Percentiles rank a stretch among this genome's conserved stretches.
Evolutionary conservation across 2,888 invertebrate species (phyloP).

Genomic region (Drosophila percnosoma): DNA sequence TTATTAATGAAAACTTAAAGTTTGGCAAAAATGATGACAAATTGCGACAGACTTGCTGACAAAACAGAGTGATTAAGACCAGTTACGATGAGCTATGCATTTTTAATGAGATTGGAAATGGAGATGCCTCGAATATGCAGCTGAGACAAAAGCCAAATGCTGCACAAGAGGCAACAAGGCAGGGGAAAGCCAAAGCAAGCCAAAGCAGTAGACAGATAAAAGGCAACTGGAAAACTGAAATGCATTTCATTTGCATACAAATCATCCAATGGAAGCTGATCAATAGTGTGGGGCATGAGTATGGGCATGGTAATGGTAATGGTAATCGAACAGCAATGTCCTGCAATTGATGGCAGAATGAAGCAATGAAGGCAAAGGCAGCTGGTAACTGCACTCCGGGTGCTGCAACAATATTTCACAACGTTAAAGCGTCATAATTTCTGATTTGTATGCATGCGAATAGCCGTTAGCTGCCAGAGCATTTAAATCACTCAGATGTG

Average conservation of each 20-base stretch:
- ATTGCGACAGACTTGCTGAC: constrained; percentile 45
- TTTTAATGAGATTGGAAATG: constrained; percentile 47
- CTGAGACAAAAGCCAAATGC: constrained; percentile 36
- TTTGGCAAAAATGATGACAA: constrained; percentile 43
- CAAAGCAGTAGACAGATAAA: constrained; percentile 12
- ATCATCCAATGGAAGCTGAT: constrained; percentile 48
- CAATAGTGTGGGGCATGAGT: background rate
- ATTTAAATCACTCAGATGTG: constrained; percentile 66
- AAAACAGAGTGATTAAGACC: constrained; percentile 23
- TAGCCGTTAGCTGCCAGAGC: constrained; percentile 34
- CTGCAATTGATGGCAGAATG: constrained; percentile 29
- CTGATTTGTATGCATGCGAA: constrained; percentile 60
- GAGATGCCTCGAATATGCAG: constrained; percentile 22
- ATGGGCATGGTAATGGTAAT: constrained; percentile 10
- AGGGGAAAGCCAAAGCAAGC: constrained; percentile 1
- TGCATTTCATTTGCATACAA: constrained; percentile 61
- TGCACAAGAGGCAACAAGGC: constrained; percentile 34
- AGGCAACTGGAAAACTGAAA: constrained; percentile 17
- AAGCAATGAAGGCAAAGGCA: constrained; percentile 3
- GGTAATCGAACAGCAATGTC: constrained; percentile 14
- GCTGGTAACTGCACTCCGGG: constrained; percentile 12
- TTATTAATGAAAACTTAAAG: constrained; percentile 61
- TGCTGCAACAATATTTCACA: constrained; percentile 51
- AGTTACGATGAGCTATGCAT: constrained; percentile 31
- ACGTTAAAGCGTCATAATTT: constrained; percentile 62